phyloP scores from a whole-genome alignment of 1,140 invertebrate species.

The Drosophila biarmipes region DNA sequence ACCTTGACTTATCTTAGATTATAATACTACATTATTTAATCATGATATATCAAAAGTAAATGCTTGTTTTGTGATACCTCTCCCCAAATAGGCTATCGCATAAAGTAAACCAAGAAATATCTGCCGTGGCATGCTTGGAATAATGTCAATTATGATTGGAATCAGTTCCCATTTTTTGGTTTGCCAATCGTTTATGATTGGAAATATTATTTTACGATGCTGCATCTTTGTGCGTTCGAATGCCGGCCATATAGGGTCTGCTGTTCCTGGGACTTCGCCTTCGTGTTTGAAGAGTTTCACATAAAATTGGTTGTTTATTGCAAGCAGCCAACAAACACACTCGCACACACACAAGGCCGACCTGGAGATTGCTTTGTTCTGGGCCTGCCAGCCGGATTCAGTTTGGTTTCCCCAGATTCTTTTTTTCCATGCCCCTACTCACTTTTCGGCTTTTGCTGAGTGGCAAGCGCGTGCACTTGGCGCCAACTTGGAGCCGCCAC shows the following conservation, averaged over 20 bases:
- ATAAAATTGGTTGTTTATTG: conserved; percentile 51
- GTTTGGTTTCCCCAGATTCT: background rate
- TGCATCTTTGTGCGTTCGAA: conserved; percentile 19
- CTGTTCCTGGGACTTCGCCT: conserved; percentile 27
- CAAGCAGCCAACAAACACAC: conserved; percentile 33
- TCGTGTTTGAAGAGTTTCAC: conserved; percentile 55
- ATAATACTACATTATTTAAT: no score
- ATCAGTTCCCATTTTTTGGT: conserved; percentile 1
- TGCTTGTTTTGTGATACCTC: background rate
- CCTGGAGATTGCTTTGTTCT: conserved; percentile 38
- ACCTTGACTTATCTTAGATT: no score
- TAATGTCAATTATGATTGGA: conserved; percentile 25
- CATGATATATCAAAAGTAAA: no score
- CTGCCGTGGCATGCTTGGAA: background rate
- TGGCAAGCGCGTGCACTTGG: conserved; percentile 67
- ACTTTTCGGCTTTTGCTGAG: conserved; percentile 40
- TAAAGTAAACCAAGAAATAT: conserved; percentile 3
- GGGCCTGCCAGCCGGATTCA: conserved; percentile 18
- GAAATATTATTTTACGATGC: conserved; percentile 42
- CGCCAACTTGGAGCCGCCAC: conserved; percentile 62
- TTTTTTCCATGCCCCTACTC: background rate
- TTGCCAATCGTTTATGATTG: conserved; percentile 34
- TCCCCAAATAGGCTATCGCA: background rate
- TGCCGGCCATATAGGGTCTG: conserved; percentile 28
- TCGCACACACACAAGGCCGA: conserved; percentile 10